Evolutionary conservation across 1,140 invertebrate genomes (phyloP).

Genomic region (Drosophila yakuba): DNA sequence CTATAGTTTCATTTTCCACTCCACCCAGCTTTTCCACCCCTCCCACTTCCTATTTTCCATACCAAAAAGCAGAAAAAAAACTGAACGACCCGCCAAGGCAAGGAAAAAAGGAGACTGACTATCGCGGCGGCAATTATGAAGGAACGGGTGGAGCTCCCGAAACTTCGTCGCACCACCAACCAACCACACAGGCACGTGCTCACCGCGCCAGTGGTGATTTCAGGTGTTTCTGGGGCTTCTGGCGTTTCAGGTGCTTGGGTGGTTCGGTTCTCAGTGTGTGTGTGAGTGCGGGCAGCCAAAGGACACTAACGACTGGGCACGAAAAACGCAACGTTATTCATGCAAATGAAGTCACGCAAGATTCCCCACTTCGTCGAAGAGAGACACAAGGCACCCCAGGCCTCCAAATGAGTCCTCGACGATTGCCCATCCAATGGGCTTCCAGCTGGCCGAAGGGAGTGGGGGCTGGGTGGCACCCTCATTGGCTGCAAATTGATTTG

Average conservation of each 20-base stretch:
- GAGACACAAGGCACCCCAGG: slow-evolving; percentile 14
- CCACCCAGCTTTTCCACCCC: slow-evolving; percentile 16
- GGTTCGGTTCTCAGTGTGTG: slow-evolving; percentile 1
- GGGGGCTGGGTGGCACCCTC: slow-evolving; percentile 2
- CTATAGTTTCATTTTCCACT: slow-evolving; percentile 48
- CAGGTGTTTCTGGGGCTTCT: slow-evolving; percentile 2
- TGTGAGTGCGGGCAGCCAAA: slow-evolving; percentile 41
- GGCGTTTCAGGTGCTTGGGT: no score
- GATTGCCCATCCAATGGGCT: slow-evolving; percentile 62
- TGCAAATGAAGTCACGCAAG: slow-evolving; percentile 84
- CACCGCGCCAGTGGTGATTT: slow-evolving; percentile 23
- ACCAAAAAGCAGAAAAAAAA: slow-evolving; percentile 52
- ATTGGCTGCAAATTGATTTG: slow-evolving; percentile 1
- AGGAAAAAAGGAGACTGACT: slow-evolving; percentile 67
- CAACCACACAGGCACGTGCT: slow-evolving; percentile 55
- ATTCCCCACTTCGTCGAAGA: slow-evolving; percentile 11
- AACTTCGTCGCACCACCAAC: slow-evolving; percentile 40
- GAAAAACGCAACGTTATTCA: slow-evolving; percentile 75
- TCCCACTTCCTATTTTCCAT: slow-evolving; percentile 43
- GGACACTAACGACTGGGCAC: slow-evolving; percentile 63
- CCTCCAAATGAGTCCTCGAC: slow-evolving; percentile 6
- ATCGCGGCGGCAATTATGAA: slow-evolving; percentile 60
- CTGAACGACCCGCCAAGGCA: slow-evolving; percentile 23
- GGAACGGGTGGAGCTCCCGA: slow-evolving; percentile 50
- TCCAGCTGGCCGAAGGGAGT: slow-evolving; percentile 17